Base-by-base conservation (phyloP, 1,140 invertebrate species). In the Ladona fulva region DNA sequence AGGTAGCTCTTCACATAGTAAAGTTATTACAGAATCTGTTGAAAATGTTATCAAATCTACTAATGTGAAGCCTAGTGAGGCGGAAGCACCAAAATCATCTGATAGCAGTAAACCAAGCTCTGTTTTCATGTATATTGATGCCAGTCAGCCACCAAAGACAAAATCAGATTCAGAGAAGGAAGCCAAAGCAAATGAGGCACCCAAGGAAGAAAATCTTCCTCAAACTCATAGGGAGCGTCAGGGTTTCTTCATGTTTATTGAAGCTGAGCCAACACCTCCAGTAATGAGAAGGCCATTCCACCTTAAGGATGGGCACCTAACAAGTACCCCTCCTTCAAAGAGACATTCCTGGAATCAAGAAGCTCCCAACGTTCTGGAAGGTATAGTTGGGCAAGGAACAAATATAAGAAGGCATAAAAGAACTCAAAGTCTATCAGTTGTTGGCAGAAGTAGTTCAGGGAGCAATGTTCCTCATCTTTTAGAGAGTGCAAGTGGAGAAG, bases 331-430 rank as follows among this genome's bases (percentile, higher is more conserved):
- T n/a, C 82, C 86, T 8, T 85, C 86, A 29, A 89, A 90, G 78
- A 84, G 89, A 16, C 88, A 90, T 81, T 90, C 89, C 0, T 90
- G 89, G 89, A 89, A 89, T 79, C 83, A 82, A 79, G 82, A 82
- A 42, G 75, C 73, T 16, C 59, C 52, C 16, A 66, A 66, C 14
- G 52, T 66, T 22, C n/a, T 66, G 52, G 52, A 66, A 22, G 25
- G 66, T 25, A 66, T 66, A 5, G n/a, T 22, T 19, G 14, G 16
- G 16, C 12, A 22, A n/a, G 16, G 42, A 44, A 77, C 25, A 77
- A 22, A 3, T 5, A 29, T 24, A 0, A 44, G 66, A 74, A 37
- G 73, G 25, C 77, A 78, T 42, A 78, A 78, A 37, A 44, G 77
- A 24, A 59, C 77, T 74, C 77, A 78, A 24, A 78, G 77, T 19